Base-by-base conservation (phyloP, 2,113 vertebrate species). In the Fregetta grallaria region DNA sequence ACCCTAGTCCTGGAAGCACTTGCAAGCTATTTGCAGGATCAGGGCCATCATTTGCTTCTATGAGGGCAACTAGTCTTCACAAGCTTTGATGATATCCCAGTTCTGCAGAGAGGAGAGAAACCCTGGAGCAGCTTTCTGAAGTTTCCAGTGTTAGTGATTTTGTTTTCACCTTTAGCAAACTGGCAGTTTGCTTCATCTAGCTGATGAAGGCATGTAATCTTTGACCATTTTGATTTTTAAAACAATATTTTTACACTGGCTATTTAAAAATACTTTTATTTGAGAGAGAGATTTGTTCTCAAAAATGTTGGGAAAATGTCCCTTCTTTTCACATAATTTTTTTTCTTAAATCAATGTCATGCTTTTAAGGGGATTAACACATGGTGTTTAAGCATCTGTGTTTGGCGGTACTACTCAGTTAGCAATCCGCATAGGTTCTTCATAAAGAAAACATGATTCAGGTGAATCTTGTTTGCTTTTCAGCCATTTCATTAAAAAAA, bases 131-230 rank as follows among this genome's bases (percentile, higher is more conserved):
- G 49, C 6, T 75, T 88, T 88, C 49, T 78, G 7, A 74, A 79
- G 13, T 55, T 72, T 47, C 49, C 18, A 27, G 19, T 42, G 8
- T 7, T 56, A 27, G 38, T 67, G 42, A 25, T 89, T 93, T 92
- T 75, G 6, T 61, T 88, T 72, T 67, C 40, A 36, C 30, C 13
- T 61, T 76, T 61, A 49, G 50, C 40, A 73, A 73, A 58, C 27
- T 72, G 45, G 3, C 6, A 0, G 0, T 8, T 74, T 93, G 45
- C 18, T 45, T 45, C 45, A 19, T 45, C 13, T 55, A 66, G n/a
- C 26, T 76, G 45, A 22, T 70, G 17, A 87, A 78, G 34, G 3
- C 8, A 14, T 23, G 7, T 29, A 18, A 7, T 18, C 19, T 78
- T 63, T 67, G n/a, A 42, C 9, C 10, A 19, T 78, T 65, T 52